Evolutionary conservation across 2,888 invertebrate species (phyloP).

Genomic region (Rhagonycha lutea): DNA sequence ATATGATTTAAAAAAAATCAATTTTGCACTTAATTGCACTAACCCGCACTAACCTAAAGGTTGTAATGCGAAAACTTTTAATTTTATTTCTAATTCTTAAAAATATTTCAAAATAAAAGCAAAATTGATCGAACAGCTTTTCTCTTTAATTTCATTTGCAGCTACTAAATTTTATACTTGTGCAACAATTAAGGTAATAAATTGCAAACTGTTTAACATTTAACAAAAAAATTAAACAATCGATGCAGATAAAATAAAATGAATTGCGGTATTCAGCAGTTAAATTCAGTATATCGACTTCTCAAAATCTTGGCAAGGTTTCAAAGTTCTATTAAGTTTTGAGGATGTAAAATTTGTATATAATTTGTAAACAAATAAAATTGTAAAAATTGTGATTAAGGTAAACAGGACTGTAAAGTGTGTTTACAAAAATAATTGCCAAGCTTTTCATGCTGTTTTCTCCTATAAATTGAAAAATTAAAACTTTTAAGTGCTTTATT

Average conservation of each 20-base stretch:
- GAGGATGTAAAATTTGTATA: neutral
- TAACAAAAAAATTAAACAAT: neutral
- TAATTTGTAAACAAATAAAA: neutral
- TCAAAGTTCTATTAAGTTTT: neutral
- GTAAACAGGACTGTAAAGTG: neutral
- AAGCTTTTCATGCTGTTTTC: neutral
- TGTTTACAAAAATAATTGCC: neutral
- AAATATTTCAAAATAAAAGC: no score
- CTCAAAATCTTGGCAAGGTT: neutral
- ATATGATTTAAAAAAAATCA: no score
- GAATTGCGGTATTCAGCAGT: neutral
- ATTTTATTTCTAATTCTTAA: no score
- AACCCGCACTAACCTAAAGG: no score
- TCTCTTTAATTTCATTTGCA: no score
- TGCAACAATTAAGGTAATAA: no score
- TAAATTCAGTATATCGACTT: neutral
- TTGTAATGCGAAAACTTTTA: no score
- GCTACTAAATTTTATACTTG: no score
- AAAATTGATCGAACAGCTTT: no score
- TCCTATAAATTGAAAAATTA: neutral
- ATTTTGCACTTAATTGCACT: no score
- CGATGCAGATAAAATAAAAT: neutral
- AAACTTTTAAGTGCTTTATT: neutral
- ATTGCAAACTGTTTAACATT: no score
- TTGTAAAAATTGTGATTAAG: neutral